Conservation (phyloP, 2,113 vertebrate genomes). For the Pelvicachromis taeniatus region DNA sequence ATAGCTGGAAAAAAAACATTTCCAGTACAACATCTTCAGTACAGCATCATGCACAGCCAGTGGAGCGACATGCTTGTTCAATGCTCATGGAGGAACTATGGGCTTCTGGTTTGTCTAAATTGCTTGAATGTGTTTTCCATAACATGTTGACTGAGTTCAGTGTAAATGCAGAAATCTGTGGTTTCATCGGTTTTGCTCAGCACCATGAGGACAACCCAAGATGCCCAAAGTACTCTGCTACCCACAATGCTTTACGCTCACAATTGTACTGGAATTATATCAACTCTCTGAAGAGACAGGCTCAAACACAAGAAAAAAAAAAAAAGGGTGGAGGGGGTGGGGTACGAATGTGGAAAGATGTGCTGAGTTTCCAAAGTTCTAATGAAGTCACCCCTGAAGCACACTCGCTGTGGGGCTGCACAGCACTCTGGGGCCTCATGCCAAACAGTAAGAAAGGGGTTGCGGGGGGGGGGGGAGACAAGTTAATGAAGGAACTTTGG, state of each 20-base stretch:
- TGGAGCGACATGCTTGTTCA: conserved; percentile 65
- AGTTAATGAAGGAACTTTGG: background rate
- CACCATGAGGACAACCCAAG: background rate
- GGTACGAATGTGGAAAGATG: background rate
- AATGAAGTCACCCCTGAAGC: conserved; percentile 2
- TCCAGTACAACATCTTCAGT: conserved; percentile 68
- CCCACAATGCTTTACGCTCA: conserved; percentile 50
- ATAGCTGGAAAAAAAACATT: conserved; percentile 38
- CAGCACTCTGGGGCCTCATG: conserved; percentile 6
- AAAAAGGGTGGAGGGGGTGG: background rate
- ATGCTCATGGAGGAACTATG: conserved; percentile 33
- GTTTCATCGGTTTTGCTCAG: background rate
- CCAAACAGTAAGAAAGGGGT: background rate
- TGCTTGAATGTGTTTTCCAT: background rate
- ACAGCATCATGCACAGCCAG: conserved; percentile 69
- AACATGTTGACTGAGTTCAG: background rate
- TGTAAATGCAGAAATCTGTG: background rate
- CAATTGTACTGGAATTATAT: conserved; percentile 65
- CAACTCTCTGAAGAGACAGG: conserved; percentile 10
- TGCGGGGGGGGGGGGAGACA: no score
- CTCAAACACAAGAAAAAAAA: background rate
- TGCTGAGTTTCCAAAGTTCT: background rate
- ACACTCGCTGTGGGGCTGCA: conserved; percentile 4
- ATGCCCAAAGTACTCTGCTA: conserved; percentile 9
- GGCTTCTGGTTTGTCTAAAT: background rate